Base-by-base conservation (phyloP, 2,797 vertebrate genomes). In the Propithecus perrieri region DNA sequence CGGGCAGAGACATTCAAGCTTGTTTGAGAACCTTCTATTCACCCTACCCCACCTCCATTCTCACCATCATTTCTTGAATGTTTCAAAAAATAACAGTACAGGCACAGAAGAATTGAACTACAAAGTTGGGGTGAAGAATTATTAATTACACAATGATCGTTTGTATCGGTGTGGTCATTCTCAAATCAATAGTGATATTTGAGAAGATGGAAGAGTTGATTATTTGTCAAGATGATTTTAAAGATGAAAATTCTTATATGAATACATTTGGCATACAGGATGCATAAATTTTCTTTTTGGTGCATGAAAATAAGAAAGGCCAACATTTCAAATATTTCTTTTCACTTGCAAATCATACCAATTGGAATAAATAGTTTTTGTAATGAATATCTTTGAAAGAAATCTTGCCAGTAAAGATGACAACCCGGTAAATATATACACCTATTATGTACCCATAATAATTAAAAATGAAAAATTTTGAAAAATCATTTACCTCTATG, bases 201-300 rank as follows among this genome's bases (percentile, higher is more conserved):
- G 30, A 74, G 43, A 92, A 95, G 30, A 81, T 20, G 38, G 35
- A 91, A 97, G 26, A 92, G 93, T 69, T 78, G 35, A 81, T 85
- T 81, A 75, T 93, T 95, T 80, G 26, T 72, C 69, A 94, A 96
- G 26, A 67, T 71, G 57, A 85, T 91, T 79, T 95, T 74, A 94
- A 97, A 86, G 59, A 79, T 86, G 41, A 84, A 90, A 89, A 69
- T 94, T 95, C 15, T 65, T 74, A 89, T 72, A 50, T 20, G 85
- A 92, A 76, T 75, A 76, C 9, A 85, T 57, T 85, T 85, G 28
- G n/a, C 61, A 14, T 69, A 50, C 0, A 81, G 11, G 55, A 88
- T 81, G 17, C 7, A 55, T 41, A 91, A 28, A 61, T 65, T 71
- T 91, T 86, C 38, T 87, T 90, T 93, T 38, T 80, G 69, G 18